phyloP scores from a whole-genome alignment of 2,888 invertebrate genomes.

The Eucriotettix oculatus region DNA sequence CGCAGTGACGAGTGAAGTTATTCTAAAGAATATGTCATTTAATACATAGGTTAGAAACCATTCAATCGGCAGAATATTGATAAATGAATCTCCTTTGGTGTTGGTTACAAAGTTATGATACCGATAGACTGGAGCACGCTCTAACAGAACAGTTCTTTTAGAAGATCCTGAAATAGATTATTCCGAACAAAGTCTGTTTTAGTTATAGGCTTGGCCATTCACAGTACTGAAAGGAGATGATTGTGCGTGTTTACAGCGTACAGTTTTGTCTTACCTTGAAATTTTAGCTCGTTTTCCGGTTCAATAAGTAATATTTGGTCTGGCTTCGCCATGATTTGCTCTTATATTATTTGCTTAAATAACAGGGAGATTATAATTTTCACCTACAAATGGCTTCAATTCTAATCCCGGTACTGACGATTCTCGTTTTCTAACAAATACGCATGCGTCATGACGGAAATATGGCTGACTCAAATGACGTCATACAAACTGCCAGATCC shows the following conservation, averaged over 20 bases:
- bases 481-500: constrained; percentile 5
- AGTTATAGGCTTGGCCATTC: constrained; percentile 2
- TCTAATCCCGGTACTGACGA: constrained; percentile 15
- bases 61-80: no score
- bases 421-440: constrained; percentile 14
- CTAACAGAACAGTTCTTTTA: no score
- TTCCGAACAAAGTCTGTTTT: background rate
- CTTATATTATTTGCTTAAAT: background rate
- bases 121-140: no score
- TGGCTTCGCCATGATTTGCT: constrained; percentile 41
- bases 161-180: constrained; percentile 17
- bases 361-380: background rate
- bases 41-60: no score
- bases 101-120: no score
- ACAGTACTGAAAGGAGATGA: no score
- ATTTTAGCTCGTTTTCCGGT: constrained; percentile 75
- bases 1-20: no score
- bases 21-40: no score
- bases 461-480: constrained; percentile 12
- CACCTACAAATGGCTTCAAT: constrained; percentile 14
- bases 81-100: no score
- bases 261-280: constrained; percentile 55
- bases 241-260: background rate
- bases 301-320: constrained; percentile 75
- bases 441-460: constrained; percentile 18